These are phyloP conservation scores for Podocnemis expansa DNA, from an alignment of 2,113 vertebrate species.

Conservation along the genomic window DNA sequence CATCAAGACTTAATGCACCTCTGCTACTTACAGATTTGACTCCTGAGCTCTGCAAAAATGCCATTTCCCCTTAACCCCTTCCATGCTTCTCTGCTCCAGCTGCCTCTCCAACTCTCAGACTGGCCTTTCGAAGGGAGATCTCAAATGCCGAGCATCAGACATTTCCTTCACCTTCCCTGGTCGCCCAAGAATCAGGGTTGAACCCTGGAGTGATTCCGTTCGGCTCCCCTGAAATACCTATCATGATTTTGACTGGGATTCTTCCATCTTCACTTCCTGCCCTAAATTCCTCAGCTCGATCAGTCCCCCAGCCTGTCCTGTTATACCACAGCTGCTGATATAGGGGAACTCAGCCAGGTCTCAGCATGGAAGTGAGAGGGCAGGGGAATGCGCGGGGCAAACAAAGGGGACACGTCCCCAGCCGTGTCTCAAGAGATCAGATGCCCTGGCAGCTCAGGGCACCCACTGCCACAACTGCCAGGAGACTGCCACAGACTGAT, in stretches of 20 bases:
- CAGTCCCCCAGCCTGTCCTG: neutral
- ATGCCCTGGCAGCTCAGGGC: neutral
- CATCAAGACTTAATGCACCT: neutral
- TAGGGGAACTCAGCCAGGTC: neutral
- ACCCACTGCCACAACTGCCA: no score
- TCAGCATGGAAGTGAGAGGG: neutral
- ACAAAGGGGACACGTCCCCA: neutral
- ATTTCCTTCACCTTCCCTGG: neutral
- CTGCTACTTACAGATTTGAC: neutral
- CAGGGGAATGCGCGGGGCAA: neutral
- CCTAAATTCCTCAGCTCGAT: neutral
- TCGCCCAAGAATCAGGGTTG: neutral
- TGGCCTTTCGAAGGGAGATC: neutral
- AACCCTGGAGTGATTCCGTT: neutral
- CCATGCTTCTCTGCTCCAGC: neutral
- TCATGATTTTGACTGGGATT: neutral
- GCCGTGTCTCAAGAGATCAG: neutral
- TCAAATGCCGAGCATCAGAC: no score
- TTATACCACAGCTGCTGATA: neutral
- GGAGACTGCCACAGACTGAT: no score
- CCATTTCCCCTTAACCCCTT: neutral
- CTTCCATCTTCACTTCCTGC: neutral
- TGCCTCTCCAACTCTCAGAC: neutral
- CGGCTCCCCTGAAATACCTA: neutral
- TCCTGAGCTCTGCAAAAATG: neutral